Percentiles rank a stretch among this genome's conserved stretches.
Evolutionary conservation across 2,113 vertebrate species (phyloP).

Genomic region (Girardinichthys multiradiatus): DNA sequence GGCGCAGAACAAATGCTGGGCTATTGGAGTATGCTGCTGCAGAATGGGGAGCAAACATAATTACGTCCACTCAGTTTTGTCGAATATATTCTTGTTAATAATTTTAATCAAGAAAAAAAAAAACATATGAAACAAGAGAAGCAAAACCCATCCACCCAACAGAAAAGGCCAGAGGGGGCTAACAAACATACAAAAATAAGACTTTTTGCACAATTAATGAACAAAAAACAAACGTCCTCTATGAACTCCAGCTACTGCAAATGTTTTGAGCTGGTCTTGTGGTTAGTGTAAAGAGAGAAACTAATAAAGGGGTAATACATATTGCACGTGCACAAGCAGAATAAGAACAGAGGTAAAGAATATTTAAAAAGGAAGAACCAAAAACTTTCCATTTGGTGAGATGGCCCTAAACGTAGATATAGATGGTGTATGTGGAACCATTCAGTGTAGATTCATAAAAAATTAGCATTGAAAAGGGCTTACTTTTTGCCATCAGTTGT

Average conservation of each 20-base stretch:
- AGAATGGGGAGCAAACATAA: neutral
- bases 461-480: neutral
- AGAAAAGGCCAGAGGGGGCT: neutral
- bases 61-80: neutral
- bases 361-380: neutral
- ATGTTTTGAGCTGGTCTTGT: too few relatives aligned
- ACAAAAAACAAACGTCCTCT: neutral
- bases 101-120: neutral
- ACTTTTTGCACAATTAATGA: neutral
- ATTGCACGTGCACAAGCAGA: neutral
- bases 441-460: neutral
- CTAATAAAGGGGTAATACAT: neutral
- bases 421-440: neutral
- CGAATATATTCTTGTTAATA: neutral
- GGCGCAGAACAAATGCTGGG: too few relatives aligned
- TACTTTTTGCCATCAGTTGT: too few relatives aligned
- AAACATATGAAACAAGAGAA: neutral
- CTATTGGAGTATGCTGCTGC: too few relatives aligned
- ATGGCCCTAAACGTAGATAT: too few relatives aligned
- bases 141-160: neutral
- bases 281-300: neutral
- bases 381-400: neutral
- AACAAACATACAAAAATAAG: neutral
- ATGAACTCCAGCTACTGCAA: too few relatives aligned
- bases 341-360: neutral